These are phyloP conservation scores for Cyclura pinguis DNA, from an alignment of 2,797 vertebrate genomes.

Conservation along the genomic window DNA sequence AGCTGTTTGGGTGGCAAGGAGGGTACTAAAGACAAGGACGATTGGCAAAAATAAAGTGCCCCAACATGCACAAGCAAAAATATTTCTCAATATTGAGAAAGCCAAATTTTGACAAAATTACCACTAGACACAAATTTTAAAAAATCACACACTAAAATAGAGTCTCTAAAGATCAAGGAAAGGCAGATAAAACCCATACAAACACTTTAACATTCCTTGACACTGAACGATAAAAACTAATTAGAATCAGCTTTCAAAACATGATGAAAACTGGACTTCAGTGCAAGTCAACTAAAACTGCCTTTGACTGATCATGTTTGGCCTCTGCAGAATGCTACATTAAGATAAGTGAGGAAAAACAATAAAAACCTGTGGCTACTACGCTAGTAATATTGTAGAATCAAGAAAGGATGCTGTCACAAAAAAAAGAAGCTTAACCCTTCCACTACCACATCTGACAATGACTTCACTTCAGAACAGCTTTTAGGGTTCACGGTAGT, in stretches of 20 bases:
- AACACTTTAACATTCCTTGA: slow-evolving; percentile 55
- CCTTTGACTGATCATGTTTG: neutral
- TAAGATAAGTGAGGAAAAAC: neutral
- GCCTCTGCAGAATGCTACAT: neutral
- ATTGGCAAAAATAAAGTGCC: neutral
- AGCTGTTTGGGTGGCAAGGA: neutral
- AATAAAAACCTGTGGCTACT: neutral
- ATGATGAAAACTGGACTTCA: neutral
- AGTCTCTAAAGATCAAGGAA: slow-evolving; percentile 32
- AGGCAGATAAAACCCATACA: slow-evolving; percentile 51
- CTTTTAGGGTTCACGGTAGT: neutral
- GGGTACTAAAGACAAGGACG: neutral
- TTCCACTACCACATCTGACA: neutral
- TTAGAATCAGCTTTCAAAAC: neutral
- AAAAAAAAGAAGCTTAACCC: neutral
- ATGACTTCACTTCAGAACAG: neutral
- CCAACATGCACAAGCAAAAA: neutral
- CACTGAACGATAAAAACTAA: neutral
- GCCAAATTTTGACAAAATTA: neutral
- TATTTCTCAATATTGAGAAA: neutral
- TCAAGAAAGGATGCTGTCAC: neutral
- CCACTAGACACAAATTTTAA: neutral
- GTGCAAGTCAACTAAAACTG: neutral
- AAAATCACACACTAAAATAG: neutral
- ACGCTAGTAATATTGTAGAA: neutral